phyloP scores from a whole-genome alignment of 2,888 invertebrate genomes.

The Eupithecia abbreviata region DNA sequence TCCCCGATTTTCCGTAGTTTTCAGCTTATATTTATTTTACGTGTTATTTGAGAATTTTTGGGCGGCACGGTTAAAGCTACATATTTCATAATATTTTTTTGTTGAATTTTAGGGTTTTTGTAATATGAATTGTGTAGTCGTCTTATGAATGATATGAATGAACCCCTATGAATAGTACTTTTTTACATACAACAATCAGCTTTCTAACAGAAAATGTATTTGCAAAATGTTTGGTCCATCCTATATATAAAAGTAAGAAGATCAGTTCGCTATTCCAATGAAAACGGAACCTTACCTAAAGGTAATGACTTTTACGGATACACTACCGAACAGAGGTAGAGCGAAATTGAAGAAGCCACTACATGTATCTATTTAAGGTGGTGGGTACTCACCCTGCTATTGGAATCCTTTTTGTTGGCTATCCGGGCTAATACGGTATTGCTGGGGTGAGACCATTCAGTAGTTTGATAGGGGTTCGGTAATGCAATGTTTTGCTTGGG shows the following conservation, averaged over 20 bases:
- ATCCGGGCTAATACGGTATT: constrained; percentile 4
- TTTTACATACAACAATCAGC: too few species aligned
- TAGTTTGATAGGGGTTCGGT: not conserved
- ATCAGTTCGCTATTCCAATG: not conserved
- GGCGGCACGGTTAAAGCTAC: too few species aligned
- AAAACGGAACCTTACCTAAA: not conserved
- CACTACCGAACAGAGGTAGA: not conserved
- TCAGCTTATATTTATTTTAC: too few species aligned
- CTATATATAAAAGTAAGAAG: not conserved
- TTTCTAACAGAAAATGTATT: too few species aligned
- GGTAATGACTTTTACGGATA: not conserved
- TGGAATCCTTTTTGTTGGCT: constrained; percentile 8
- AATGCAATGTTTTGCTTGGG: not conserved
- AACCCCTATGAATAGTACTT: too few species aligned
- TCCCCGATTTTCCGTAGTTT: too few species aligned
- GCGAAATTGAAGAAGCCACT: not conserved
- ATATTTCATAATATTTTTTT: too few species aligned
- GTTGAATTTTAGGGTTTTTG: too few species aligned
- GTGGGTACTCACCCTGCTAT: not conserved
- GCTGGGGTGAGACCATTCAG: not conserved
- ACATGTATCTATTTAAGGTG: constrained; percentile 5
- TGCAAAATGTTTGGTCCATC: too few species aligned
- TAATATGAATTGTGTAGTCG: too few species aligned
- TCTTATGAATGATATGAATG: too few species aligned
- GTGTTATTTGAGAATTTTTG: too few species aligned